Conservation (phyloP, 2,797 vertebrate genomes). For the Micropoecilia bifurca region DNA sequence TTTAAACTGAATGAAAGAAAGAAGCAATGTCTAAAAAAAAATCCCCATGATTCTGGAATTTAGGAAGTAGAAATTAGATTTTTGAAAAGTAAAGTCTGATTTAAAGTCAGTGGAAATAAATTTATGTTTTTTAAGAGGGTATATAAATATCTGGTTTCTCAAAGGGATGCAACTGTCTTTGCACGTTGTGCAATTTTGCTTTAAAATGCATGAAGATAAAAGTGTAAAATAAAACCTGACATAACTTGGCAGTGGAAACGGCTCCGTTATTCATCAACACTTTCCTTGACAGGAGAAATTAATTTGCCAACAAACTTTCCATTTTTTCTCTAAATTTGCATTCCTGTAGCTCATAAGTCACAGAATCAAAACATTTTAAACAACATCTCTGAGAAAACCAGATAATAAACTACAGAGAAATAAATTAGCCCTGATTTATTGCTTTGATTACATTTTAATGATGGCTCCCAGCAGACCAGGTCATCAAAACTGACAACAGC, state of each 20-base stretch:
- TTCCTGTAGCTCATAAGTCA: not conserved
- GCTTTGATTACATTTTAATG: slow-evolving; percentile 34
- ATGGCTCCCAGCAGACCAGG: slow-evolving; percentile 25
- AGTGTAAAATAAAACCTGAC: not conserved
- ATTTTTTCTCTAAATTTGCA: not conserved
- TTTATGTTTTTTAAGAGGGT: not conserved
- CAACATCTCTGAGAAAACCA: not conserved
- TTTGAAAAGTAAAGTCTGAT: not conserved
- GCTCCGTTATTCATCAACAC: not conserved
- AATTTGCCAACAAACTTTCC: not conserved
- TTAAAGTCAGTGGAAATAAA: not conserved
- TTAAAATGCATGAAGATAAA: not conserved
- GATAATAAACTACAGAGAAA: slow-evolving; percentile 13
- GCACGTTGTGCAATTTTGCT: not conserved
- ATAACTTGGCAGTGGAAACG: not conserved
- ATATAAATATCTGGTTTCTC: not conserved
- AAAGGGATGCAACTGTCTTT: not conserved
- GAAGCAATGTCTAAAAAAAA: not conserved
- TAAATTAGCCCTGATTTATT: slow-evolving; percentile 33
- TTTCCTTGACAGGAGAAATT: not conserved
- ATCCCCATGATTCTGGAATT: not conserved
- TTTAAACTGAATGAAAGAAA: not conserved
- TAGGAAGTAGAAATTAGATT: not conserved
- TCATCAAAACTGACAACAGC: slow-evolving; percentile 11
- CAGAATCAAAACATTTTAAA: not conserved